These are phyloP conservation scores for Lithobates sylvaticus DNA, from an alignment of 2,797 vertebrate genomes.

Conservation along the genomic window DNA sequence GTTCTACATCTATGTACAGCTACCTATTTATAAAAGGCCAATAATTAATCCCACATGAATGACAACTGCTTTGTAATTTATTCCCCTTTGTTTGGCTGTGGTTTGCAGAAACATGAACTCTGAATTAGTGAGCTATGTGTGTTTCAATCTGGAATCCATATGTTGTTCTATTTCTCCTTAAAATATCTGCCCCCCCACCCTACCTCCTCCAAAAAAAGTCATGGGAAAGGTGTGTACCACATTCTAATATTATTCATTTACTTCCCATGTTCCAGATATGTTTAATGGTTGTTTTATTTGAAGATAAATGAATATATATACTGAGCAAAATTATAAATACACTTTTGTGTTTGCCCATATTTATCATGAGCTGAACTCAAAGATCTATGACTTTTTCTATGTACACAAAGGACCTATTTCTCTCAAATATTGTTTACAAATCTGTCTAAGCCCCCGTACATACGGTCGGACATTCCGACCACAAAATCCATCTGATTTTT, in stretches of 20 bases:
- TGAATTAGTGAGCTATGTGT: constrained; percentile 68
- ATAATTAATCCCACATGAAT: constrained; percentile 80
- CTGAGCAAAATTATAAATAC: too few species aligned
- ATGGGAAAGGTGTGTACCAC: constrained; percentile 68
- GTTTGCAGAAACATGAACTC: constrained; percentile 70
- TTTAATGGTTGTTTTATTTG: constrained; percentile 68
- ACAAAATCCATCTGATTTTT: too few species aligned
- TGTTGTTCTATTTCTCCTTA: constrained; percentile 78
- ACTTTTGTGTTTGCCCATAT: too few species aligned
- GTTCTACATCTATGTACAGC: constrained; percentile 65
- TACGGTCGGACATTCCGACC: too few species aligned
- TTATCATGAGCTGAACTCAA: too few species aligned
- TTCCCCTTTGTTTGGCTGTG: constrained; percentile 70
- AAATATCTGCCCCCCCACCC: constrained; percentile 71
- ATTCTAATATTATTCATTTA: constrained; percentile 72
- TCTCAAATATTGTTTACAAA: too few species aligned
- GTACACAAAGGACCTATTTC: too few species aligned
- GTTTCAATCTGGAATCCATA: constrained; percentile 81
- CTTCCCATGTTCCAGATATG: constrained; percentile 72
- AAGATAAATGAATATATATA: constrained; percentile 57
- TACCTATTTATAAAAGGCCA: constrained; percentile 78
- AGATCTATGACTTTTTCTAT: too few species aligned
- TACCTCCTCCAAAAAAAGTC: constrained; percentile 24
- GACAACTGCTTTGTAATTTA: constrained; percentile 74
- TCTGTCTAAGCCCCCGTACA: too few species aligned